Conservation (phyloP, 2,888 invertebrate genomes). For the Protonemura montana region DNA sequence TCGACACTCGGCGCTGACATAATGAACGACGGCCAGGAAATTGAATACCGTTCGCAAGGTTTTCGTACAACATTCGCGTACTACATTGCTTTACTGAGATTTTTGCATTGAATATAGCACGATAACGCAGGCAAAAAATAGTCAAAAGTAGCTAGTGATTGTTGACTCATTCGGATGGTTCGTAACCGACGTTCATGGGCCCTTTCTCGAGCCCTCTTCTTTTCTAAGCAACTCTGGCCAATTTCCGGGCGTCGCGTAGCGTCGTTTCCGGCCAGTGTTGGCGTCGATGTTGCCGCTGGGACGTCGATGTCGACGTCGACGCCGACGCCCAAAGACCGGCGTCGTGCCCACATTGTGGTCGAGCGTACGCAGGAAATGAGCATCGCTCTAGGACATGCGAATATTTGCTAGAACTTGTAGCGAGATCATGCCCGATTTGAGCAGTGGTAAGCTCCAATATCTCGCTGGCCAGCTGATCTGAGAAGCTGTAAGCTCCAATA, state of each 20-base stretch:
- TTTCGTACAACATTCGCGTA: background rate
- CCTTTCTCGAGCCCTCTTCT: background rate
- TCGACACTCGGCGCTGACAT: background rate
- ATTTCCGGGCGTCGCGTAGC: constrained; percentile 45
- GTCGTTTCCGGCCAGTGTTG: background rate
- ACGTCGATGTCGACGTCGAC: background rate
- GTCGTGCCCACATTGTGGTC: constrained; percentile 1
- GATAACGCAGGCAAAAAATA: too few species aligned
- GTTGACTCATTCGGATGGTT: too few species aligned
- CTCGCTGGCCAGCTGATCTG: constrained; percentile 8
- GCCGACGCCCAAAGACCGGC: background rate
- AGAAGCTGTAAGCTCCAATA: too few species aligned
- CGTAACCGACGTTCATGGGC: too few species aligned
- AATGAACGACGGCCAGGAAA: background rate
- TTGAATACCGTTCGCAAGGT: background rate
- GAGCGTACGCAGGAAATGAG: constrained; percentile 43
- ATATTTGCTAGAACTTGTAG: constrained; percentile 1
- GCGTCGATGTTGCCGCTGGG: too few species aligned
- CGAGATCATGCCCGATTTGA: constrained; percentile 36
- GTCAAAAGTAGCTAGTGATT: too few species aligned
- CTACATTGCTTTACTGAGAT: too few species aligned
- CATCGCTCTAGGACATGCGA: constrained; percentile 24
- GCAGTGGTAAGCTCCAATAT: too few species aligned
- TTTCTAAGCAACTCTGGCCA: constrained; percentile 41
- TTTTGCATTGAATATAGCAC: too few species aligned